These are phyloP conservation scores for Lasioglossum leucozonium DNA, from an alignment of 2,888 invertebrate species.

Conservation along the genomic window DNA sequence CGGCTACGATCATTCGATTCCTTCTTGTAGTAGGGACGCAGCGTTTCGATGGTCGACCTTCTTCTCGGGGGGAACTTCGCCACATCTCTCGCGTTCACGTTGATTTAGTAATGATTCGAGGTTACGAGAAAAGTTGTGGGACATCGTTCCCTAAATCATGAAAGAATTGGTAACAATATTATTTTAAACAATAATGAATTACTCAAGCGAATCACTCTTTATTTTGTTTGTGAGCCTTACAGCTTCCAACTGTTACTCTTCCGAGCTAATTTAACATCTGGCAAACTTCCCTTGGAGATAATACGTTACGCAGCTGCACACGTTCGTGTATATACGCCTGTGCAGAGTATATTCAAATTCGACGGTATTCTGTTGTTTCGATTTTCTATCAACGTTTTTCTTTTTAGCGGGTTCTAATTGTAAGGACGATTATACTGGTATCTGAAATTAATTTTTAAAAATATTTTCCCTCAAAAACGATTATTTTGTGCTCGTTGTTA, in stretches of 20 bases:
- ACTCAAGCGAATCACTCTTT: not conserved
- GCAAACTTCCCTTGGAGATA: constrained; percentile 24
- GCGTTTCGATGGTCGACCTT: constrained; percentile 24
- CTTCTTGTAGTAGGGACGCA: constrained; percentile 37
- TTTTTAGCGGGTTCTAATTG: not conserved
- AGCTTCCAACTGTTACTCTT: not conserved
- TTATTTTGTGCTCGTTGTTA: no score
- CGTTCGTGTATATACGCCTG: constrained; percentile 14
- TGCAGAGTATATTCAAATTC: constrained; percentile 24
- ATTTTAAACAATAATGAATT: not conserved
- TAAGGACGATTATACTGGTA: not conserved
- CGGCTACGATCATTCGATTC: constrained; percentile 25
- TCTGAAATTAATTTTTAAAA: not conserved
- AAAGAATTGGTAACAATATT: no score
- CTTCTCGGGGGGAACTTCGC: not conserved
- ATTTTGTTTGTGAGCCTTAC: not conserved
- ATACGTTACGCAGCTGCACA: constrained; percentile 23
- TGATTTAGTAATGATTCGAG: not conserved
- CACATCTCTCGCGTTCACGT: not conserved
- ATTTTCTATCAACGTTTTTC: constrained; percentile 32
- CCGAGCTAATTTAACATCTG: not conserved
- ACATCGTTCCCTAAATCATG: not conserved
- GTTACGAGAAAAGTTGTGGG: not conserved
- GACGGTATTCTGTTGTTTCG: constrained; percentile 38
- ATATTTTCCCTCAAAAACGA: no score